Evolutionary conservation across 2,888 invertebrate species (phyloP), one percentile per base, ranked within the genome.

Genomic region (Entomobrya multifasciata): DNA sequence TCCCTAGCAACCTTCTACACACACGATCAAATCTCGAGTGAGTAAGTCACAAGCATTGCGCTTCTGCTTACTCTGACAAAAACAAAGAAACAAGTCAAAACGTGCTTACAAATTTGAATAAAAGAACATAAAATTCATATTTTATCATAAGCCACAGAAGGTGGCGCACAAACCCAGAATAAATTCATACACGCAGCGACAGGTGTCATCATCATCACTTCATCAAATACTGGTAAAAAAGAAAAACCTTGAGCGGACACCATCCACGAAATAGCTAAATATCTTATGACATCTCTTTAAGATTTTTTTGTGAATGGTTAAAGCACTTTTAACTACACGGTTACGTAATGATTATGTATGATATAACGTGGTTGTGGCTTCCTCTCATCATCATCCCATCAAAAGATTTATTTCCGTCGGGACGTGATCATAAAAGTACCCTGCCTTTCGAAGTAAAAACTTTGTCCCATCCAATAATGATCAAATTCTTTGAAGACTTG

Each of bases 371-470:
- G n/a, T n/a, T n/a, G n/a, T n/a, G n/a, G 70, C 72, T 85, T 78
- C 79, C 85, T 79, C 60, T 70, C 83, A 49, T 83, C 76, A 49
- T 55, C 41, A 30, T n/a, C 47, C 57, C 55, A 77, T 44, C 47
- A 41, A 49, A 65, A 77, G 76, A 83, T 83, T 83, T 84, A 84
- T 84, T 78, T 84, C 84, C 84, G 84, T 52, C 78, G 84, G 70
- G 84, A 78, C 70, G 49, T 83, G 83, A 13, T 52, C 49, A 52
- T 70, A 78, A 84, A 77, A 70, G 78, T 44, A 67, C 15, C 44
- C 62, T 1, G 27, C 22, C 65, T 79, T 49, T 60, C 22, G 11
- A 65, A 36, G 4, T 72, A 25, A 49, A 25, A 17, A 52, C 11
- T 11, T 36, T 76, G 76, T 52, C 76, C 30, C 27, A 62, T 52